phyloP scores from a whole-genome alignment of 2,797 vertebrate genomes.

The Sebastes dallii region DNA sequence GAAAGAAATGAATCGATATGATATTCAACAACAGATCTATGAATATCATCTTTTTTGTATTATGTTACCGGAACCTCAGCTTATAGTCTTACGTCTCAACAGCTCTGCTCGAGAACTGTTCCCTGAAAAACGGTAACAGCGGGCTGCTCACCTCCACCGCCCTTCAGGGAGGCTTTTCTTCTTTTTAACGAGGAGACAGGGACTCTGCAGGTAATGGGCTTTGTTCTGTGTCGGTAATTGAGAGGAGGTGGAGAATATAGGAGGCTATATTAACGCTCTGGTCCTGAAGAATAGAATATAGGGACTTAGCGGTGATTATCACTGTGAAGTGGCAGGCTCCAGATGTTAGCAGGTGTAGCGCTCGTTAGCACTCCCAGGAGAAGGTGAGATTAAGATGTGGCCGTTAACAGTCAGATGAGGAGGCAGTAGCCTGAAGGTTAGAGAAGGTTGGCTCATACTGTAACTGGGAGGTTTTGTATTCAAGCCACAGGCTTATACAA shows the following conservation, averaged over 20 bases:
- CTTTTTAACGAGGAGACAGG: slow-evolving; percentile 50
- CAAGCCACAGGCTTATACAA: no score
- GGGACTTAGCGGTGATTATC: slow-evolving; percentile 33
- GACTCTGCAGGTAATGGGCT: slow-evolving; percentile 21
- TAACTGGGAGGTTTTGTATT: neutral
- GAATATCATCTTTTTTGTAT: slow-evolving; percentile 22
- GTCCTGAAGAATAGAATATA: slow-evolving; percentile 12
- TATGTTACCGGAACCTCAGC: slow-evolving; percentile 3
- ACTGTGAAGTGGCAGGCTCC: slow-evolving; percentile 26
- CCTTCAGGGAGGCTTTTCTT: slow-evolving; percentile 40
- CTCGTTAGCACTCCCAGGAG: slow-evolving; percentile 39
- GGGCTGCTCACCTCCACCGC: slow-evolving; percentile 20
- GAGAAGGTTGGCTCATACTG: neutral
- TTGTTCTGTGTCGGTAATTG: slow-evolving; percentile 38
- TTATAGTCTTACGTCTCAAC: neutral
- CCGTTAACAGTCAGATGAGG: slow-evolving; percentile 10
- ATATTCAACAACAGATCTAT: slow-evolving; percentile 19
- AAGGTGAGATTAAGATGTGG: slow-evolving; percentile 18
- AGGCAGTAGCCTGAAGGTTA: neutral
- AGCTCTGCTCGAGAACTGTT: slow-evolving; percentile 3
- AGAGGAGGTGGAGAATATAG: slow-evolving; percentile 26
- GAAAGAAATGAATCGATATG: neutral
- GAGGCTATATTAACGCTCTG: slow-evolving; percentile 6
- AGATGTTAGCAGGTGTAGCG: slow-evolving; percentile 41
- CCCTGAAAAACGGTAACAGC: slow-evolving; percentile 20